These are phyloP conservation scores for Melospiza melodia DNA, from an alignment of 2,113 vertebrate species.

Conservation along the genomic window DNA sequence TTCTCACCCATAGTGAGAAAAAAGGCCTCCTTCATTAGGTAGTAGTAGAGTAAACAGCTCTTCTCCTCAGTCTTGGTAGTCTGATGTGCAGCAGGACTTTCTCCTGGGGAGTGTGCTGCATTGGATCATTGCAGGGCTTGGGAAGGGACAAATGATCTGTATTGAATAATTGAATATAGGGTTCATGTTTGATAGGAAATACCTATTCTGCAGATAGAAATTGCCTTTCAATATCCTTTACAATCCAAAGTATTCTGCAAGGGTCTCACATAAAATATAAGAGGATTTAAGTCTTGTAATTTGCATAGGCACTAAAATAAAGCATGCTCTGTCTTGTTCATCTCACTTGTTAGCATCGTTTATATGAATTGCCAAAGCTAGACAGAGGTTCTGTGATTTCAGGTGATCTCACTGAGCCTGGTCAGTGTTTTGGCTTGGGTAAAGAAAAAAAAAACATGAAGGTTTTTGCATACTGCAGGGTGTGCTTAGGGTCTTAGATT, in stretches of 20 bases:
- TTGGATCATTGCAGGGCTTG: background rate
- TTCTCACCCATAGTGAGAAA: background rate
- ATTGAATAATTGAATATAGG: background rate
- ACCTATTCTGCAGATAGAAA: background rate
- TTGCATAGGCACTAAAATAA: background rate
- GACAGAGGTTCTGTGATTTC: background rate
- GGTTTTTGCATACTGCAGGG: background rate
- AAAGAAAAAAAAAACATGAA: background rate
- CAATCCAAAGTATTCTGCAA: background rate
- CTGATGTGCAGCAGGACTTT: background rate
- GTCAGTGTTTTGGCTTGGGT: background rate
- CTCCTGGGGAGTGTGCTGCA: background rate
- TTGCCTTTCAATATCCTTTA: background rate
- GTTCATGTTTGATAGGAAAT: background rate
- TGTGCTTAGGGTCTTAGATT: background rate
- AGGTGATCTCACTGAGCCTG: background rate
- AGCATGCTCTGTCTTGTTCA: background rate
- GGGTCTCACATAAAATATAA: background rate
- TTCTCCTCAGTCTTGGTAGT: background rate
- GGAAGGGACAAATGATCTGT: background rate
- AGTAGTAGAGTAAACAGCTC: background rate
- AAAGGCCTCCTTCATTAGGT: background rate
- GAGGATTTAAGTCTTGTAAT: background rate
- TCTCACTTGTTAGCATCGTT: background rate
- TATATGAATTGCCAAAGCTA: background rate